Percentiles rank a stretch among this genome's conserved stretches.
Conservation (phyloP, 2,797 vertebrate genomes). For the Uromys caudimaculatus region DNA sequence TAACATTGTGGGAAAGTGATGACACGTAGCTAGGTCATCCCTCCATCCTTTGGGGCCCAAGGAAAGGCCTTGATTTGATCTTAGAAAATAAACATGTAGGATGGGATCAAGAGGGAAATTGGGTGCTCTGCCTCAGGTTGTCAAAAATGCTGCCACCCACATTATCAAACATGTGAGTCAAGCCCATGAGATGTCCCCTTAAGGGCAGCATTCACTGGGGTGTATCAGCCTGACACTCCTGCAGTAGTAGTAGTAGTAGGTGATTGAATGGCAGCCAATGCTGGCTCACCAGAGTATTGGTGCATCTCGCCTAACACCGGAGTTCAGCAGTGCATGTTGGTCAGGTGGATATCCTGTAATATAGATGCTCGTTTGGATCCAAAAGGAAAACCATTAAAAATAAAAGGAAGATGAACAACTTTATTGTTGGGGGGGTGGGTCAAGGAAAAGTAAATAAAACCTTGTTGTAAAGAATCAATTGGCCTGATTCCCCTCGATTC, state of each 20-base stretch:
- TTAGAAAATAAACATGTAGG: not conserved
- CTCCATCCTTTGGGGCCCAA: slow-evolving; percentile 41
- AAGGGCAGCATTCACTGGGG: not conserved
- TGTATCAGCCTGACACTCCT: not conserved
- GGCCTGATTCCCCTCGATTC: slow-evolving; percentile 45
- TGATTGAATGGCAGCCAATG: slow-evolving; percentile 25
- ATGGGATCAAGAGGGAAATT: not conserved
- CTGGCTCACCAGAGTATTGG: not conserved
- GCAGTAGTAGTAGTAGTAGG: not conserved
- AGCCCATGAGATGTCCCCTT: not conserved
- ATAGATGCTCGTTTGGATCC: slow-evolving; percentile 85
- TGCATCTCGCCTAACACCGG: slow-evolving; percentile 66
- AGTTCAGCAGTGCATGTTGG: slow-evolving; percentile 76
- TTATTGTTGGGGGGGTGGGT: slow-evolving; percentile 83
- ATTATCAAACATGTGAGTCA: not conserved
- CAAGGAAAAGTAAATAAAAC: slow-evolving; percentile 88
- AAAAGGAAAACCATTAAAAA: slow-evolving; percentile 79
- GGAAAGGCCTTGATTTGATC: slow-evolving; percentile 55
- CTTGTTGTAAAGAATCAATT: slow-evolving; percentile 88
- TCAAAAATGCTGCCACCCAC: slow-evolving; percentile 46
- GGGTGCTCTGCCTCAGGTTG: slow-evolving; percentile 61
- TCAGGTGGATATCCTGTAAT: slow-evolving; percentile 83
- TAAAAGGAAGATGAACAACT: slow-evolving; percentile 85
- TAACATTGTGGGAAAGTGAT: not conserved
- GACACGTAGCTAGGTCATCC: not conserved